Evolutionary conservation across 2,888 invertebrate genomes (phyloP), one percentile per base, ranked within the genome.

Genomic region (Acanthopleura granulata): DNA sequence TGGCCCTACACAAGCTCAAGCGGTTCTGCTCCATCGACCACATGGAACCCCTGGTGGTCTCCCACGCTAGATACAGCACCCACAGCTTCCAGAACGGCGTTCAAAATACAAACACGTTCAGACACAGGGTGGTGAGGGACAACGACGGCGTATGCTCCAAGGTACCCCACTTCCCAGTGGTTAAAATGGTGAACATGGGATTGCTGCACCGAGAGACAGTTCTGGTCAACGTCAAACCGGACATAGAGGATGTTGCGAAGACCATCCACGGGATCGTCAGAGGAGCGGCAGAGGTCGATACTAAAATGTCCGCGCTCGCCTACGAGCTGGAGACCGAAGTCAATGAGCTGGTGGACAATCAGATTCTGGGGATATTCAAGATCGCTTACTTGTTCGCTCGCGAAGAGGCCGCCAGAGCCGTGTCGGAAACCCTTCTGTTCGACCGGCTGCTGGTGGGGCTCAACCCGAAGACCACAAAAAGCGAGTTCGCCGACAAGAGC

Each of bases 401-500:
- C 51, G 51, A 51, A 51, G 14, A 51, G 14, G 51, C 51, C 51
- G 51, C 18, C 51, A 51, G 18, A 18, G 51, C 51, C 51, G 51
- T 51, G 14, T 14, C 51, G 51, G 51, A 51, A 14, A 51, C 14
- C 14, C 18, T 51, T 14, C 51, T 51, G 51, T 51, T 51, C 51
- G 51, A 51, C 51, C 51, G 51, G 51, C 18, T 51, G 51, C 51
- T 51, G 14, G 51, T 51, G 51, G 51, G 51, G 18, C 51, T 51
- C 14, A 51, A 51, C 18, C 51, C 51, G 18, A 51, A 51, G 51
- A 51, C 51, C 51, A 51, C 51, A 14, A 51, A 51, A 51, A 51
- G 51, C 51, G 51, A 51, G 51, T 51, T 51, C 18, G 51, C 51
- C 51, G 51, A 51, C 51, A 51, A 51, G 51, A 51, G 51, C 51